A percentile compares a stretch with the other conserved stretches of the same genome.
phyloP scores from a whole-genome alignment of 2,888 invertebrate species.

The Nymphalis urticae region DNA sequence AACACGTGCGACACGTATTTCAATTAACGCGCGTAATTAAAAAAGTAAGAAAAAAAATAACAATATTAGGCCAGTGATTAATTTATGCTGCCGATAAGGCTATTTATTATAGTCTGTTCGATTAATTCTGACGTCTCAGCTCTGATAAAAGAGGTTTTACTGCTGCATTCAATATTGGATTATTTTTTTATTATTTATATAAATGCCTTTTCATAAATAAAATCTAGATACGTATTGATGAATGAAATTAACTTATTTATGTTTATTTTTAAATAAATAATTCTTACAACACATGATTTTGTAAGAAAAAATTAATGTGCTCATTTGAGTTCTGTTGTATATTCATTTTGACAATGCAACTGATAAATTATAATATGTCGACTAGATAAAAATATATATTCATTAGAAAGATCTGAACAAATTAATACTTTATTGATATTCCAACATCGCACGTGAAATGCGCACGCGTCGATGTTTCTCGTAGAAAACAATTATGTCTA shows the following conservation, averaged over 20 bases:
- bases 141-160: conserved; percentile 51
- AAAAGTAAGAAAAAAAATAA: conserved; percentile 65
- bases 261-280: too few species aligned
- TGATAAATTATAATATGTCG: too few species aligned
- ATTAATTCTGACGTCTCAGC: conserved; percentile 63
- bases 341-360: too few species aligned
- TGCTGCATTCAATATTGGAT: conserved; percentile 31
- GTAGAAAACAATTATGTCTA: not conserved
- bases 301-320: too few species aligned
- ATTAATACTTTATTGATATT: not conserved
- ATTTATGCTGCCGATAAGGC: conserved; percentile 72
- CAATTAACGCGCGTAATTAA: conserved; percentile 78
- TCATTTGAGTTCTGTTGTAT: too few species aligned
- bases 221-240: too few species aligned
- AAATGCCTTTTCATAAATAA: not conserved
- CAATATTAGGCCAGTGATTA: conserved; percentile 70
- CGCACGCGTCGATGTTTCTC: not conserved
- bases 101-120: conserved; percentile 70
- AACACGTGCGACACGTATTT: conserved; percentile 57
- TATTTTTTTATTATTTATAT: conserved; percentile 8
- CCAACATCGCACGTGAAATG: not conserved
- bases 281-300: too few species aligned
- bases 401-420: too few species aligned
- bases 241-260: too few species aligned
- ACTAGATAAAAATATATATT: too few species aligned